These are phyloP conservation scores for Halcyon badia DNA, from an alignment of 2,797 vertebrate genomes.

Conservation along the genomic window DNA sequence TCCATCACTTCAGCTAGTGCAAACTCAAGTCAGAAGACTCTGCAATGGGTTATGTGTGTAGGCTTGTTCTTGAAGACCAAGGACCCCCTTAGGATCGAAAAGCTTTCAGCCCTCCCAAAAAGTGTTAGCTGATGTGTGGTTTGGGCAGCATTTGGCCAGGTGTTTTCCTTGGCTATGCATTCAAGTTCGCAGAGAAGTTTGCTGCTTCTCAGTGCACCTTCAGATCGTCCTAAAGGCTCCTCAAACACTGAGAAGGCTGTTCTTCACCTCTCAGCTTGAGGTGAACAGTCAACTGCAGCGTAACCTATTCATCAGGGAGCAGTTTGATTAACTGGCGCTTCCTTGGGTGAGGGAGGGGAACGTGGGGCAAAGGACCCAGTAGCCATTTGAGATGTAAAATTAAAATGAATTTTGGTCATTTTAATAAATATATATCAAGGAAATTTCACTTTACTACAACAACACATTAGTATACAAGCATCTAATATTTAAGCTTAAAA, in stretches of 20 bases:
- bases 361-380: background rate
- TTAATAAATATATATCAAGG: constrained; percentile 87
- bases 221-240: background rate
- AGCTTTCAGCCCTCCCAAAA: background rate
- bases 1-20: background rate
- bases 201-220: background rate
- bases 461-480: constrained; percentile 83
- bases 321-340: background rate
- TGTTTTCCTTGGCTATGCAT: background rate
- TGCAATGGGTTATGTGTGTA: background rate
- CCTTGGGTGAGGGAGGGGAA: background rate
- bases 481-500: constrained; percentile 83
- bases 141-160: background rate
- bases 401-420: constrained; percentile 80
- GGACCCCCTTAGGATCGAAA: background rate
- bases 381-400: constrained; percentile 68
- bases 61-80: constrained; percentile 6
- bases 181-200: background rate
- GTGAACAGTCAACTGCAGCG: background rate
- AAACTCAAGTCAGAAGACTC: background rate
- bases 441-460: constrained; percentile 86
- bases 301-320: background rate
- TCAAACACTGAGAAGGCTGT: background rate
- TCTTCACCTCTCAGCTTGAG: background rate
- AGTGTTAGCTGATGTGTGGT: background rate